phyloP scores from a whole-genome alignment of 2,797 vertebrate species.

The Vireo griseus region DNA sequence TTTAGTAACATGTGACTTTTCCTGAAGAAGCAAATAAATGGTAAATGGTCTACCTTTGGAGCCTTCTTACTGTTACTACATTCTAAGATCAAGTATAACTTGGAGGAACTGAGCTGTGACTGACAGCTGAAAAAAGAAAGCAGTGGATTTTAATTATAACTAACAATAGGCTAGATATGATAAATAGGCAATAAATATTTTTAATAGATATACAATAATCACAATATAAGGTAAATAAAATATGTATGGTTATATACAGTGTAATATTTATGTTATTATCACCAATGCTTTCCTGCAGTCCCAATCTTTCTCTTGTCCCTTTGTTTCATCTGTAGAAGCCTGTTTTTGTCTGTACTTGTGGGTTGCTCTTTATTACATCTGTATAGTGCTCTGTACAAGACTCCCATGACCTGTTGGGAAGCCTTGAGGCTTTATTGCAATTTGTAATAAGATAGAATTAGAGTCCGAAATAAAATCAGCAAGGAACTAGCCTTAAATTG shows the following conservation, averaged over 20 bases:
- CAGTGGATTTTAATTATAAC: neutral
- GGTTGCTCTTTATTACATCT: neutral
- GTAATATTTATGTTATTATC: neutral
- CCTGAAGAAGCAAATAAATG: neutral
- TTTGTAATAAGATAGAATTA: conserved; percentile 28
- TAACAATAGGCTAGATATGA: neutral
- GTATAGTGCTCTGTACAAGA: neutral
- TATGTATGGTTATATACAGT: neutral
- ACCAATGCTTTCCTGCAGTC: neutral
- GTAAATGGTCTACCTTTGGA: neutral
- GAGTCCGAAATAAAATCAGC: conserved; percentile 24
- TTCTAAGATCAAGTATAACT: neutral
- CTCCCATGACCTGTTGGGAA: neutral
- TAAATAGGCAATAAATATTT: neutral
- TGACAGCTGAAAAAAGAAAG: neutral
- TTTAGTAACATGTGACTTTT: neutral
- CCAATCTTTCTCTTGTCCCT: neutral
- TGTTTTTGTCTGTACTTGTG: neutral
- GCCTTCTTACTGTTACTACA: neutral
- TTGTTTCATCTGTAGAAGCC: neutral
- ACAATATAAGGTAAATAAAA: neutral
- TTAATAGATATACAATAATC: neutral
- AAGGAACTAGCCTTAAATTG: neutral
- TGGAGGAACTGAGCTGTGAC: neutral
- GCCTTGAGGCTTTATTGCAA: neutral